These are phyloP conservation scores for Caenorhabditis angaria DNA, from an alignment of 2,888 invertebrate genomes.

Conservation along the genomic window DNA sequence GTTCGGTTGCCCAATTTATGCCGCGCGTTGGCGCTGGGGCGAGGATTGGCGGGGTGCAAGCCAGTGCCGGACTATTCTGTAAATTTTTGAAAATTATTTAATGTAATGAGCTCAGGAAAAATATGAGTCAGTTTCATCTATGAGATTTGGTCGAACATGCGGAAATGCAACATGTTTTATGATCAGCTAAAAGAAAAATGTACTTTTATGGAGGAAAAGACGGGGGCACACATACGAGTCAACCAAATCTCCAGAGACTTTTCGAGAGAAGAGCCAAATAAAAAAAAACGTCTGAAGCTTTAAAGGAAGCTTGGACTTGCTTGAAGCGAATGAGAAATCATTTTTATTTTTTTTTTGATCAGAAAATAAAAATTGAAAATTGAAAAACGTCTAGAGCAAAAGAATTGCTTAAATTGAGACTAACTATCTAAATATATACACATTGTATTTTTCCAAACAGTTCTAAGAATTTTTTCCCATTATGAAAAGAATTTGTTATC, in stretches of 20 bases:
- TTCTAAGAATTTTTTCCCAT: no score
- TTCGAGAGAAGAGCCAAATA: neutral
- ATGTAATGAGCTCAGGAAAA: no score
- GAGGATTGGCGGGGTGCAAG: constrained; percentile 54
- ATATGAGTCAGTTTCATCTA: no score
- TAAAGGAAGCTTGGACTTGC: neutral
- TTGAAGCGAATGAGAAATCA: neutral
- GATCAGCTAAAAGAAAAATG: neutral
- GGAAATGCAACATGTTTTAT: neutral
- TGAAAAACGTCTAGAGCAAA: no score
- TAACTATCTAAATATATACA: no score
- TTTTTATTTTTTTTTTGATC: neutral
- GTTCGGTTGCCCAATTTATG: constrained; percentile 41
- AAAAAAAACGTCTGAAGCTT: neutral
- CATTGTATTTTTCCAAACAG: no score
- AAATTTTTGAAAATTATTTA: constrained; percentile 5
- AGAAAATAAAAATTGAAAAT: no score
- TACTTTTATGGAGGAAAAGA: neutral
- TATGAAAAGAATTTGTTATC: no score
- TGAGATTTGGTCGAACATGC: neutral
- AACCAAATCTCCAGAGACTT: neutral
- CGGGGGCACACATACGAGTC: neutral
- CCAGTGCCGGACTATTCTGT: constrained; percentile 58
- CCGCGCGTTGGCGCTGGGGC: constrained; percentile 47
- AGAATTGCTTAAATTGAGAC: no score